A percentile compares a stretch with the other conserved stretches of the same genome.
These are phyloP conservation scores for Argyra leucocephala DNA, from an alignment of 2,888 invertebrate genomes.

Conservation along the genomic window DNA sequence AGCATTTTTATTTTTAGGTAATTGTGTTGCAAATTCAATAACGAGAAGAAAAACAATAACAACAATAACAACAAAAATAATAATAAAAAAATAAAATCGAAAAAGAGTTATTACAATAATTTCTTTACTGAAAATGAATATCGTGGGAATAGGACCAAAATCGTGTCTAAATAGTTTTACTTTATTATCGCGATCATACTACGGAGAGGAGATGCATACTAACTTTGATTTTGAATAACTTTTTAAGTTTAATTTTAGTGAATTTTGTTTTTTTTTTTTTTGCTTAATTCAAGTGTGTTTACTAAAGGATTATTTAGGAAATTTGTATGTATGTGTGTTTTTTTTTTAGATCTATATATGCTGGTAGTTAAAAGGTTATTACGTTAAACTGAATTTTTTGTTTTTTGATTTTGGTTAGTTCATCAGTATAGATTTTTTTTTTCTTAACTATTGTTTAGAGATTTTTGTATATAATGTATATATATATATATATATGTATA, in stretches of 20 bases:
- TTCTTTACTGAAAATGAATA: slow-evolving; percentile 4
- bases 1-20: background rate
- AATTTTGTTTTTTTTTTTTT: background rate
- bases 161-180: slow-evolving; percentile 5
- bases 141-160: slow-evolving; percentile 11
- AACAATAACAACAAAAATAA: background rate
- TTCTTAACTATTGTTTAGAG: background rate
- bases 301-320: too few relatives aligned
- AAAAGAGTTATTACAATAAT: slow-evolving; percentile 6
- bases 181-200: background rate
- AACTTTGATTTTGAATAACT: background rate
- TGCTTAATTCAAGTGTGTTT: too few relatives aligned
- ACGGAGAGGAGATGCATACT: background rate
- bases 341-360: background rate
- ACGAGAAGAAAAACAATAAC: background rate
- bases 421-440: background rate
- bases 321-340: too few relatives aligned
- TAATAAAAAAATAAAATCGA: background rate
- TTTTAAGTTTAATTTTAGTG: background rate
- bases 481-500: background rate
- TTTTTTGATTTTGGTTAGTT: slow-evolving; percentile 6
- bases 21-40: background rate
- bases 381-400: slow-evolving; percentile 1
- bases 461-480: background rate
- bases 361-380: slow-evolving; percentile 6